Base-by-base conservation (phyloP, 2,888 invertebrate species). In the Spodoptera picta region DNA sequence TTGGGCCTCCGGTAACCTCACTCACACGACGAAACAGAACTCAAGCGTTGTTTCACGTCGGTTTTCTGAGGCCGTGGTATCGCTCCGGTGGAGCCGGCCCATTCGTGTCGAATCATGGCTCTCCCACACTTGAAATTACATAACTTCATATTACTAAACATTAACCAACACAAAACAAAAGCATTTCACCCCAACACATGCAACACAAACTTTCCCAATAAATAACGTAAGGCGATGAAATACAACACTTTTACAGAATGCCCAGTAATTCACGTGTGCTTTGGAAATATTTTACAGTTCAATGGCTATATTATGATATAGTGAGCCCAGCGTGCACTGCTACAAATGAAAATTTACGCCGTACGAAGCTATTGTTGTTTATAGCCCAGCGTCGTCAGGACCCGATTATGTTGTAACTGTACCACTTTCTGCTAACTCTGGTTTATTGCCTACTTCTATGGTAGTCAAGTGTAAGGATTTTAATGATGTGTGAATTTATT, bases 251-350 rank as follows among this genome's bases (percentile, higher is more conserved):
- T 76, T 79, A 72, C 68, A 65, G 53, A 64, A 65, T 60, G 69
- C 68, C 71, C 75, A 66, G 73, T 77, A 79, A 82, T 77, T 77
- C 78, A 79, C 73, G 78, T 69, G 77, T 75, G 79, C 81, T 79
- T 81, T 78, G 81, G 77, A 86, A 85, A 89, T 90, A 90, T 90
- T 90, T 89, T 88, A 88, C 85, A 89, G 84, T 89, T 88, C 90
- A 89, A 88, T 89, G 87, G 84, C 73, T 79, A 84, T 86, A 90
- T 90, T 90, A 90, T 90, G 90, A 90, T 86, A 89, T 90, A 91
- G 85, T 75, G 86, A 62, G 66, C 54, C 76, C 61, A 36, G 67
- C 64, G 69, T 70, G 69, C 73, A 71, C 78, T 9, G 77, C 75
- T 69, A 78, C 79, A 87, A 89, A 91, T 91, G 89, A 90, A 85